Conservation (phyloP, 2,113 vertebrate species). For the Cromileptes altivelis region DNA sequence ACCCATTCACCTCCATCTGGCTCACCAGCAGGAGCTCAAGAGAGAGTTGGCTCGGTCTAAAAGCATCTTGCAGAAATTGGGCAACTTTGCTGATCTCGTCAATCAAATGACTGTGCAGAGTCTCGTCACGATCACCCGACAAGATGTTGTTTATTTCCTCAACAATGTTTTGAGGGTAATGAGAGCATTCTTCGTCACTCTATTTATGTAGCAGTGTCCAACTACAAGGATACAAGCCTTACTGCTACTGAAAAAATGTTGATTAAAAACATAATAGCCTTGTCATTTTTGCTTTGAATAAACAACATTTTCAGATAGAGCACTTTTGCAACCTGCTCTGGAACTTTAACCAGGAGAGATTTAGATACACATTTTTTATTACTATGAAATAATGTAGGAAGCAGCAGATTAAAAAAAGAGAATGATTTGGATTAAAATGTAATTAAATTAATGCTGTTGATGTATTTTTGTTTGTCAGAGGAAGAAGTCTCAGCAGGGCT, state of each 20-base stretch:
- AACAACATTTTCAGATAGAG: background rate
- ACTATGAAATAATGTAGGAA: background rate
- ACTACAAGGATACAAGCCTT: background rate
- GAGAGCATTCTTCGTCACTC: background rate
- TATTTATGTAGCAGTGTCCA: background rate
- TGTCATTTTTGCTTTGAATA: background rate
- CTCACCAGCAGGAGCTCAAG: conserved; percentile 66
- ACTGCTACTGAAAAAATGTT: background rate
- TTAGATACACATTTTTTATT: background rate
- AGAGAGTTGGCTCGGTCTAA: conserved; percentile 69
- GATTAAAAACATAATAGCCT: background rate
- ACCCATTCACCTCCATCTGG: conserved; percentile 75
- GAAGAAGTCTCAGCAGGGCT: conserved; percentile 28
- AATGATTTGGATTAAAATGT: background rate
- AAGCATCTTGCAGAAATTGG: conserved; percentile 76
- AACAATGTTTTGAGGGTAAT: conserved; percentile 80
- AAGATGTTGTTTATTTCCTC: conserved; percentile 79
- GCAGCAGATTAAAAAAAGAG: background rate
- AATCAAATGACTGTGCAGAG: conserved; percentile 85
- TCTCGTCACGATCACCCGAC: conserved; percentile 77
- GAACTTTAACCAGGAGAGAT: background rate
- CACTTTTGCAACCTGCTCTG: background rate
- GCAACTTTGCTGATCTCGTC: conserved; percentile 81
- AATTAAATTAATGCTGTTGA: background rate
- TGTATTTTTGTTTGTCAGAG: conserved; percentile 57